Base-by-base conservation (phyloP, 2,888 invertebrate species). In the Tridacna gigas region DNA sequence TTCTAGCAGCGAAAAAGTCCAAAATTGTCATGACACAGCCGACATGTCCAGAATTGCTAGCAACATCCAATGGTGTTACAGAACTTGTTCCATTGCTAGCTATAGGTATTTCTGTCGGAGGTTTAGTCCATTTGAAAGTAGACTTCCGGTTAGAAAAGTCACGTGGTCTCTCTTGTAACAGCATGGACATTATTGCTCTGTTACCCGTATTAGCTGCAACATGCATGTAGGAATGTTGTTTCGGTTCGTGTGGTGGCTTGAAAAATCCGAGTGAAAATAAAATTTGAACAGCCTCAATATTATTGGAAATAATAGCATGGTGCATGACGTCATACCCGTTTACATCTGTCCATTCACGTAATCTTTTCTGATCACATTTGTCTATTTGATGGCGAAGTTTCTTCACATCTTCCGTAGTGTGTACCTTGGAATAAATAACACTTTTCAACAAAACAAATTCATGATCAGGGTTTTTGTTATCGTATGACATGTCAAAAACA, bases 281-380 rank as follows among this genome's bases (percentile, higher is more conserved):
- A 0, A 89, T 80, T 11, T 89, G 89, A 4, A 91, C 88, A 9
- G 91, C 91, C 71, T 92, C 91, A 4, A 90, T 80, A 77, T 93
- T 92, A 77, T 90, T 90, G 2, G 91, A 83, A 63, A 93, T 81
- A 9, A 93, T 92, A 51, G 92, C 90, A 79, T 93, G 90, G 73
- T 94, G 94, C 9, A 93, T 84, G 11, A 93, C 79, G 81, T 93
- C 90, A 60, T 92, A 83, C n/a, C 84, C 88, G 48, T 89, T 77
- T 12, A 83, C 85, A 65, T 93, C 93, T 18, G 84, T 78, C 89
- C 91, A 91, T 0, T 86, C 69, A 45, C 80, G 48, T 15, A 91
- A 25, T 22, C 26, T 75, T 18, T 67, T 56, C 20, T 69, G 67
- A n/a, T 84, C 79, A 77, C 89, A 91, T 69, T 83, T 88, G 56